Conservation (phyloP, 23 tunicate species). For the Ascidia mentula region DNA sequence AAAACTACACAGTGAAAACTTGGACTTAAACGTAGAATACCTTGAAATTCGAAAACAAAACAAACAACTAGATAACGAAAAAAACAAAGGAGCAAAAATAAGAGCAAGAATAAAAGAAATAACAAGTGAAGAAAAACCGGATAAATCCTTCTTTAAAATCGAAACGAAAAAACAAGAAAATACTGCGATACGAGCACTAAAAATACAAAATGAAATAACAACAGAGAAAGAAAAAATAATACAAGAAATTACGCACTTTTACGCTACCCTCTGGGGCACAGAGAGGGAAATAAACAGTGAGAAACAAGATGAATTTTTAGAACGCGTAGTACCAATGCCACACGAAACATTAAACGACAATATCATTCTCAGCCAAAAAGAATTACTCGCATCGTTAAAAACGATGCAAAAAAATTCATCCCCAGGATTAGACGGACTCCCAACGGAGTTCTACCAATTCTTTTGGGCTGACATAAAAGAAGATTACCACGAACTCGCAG, state of each 20-base stretch:
- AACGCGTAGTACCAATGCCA: neutral
- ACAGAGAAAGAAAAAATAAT: neutral
- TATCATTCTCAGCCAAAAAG: neutral
- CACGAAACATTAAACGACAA: neutral
- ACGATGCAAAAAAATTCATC: neutral
- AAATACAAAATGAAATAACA: neutral
- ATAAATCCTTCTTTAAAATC: neutral
- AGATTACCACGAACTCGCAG: no score
- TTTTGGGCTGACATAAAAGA: no score
- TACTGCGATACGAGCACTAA: neutral
- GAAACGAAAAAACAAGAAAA: no score
- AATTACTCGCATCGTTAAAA: neutral
- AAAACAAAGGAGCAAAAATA: neutral
- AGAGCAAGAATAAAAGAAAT: conserved; percentile 1
- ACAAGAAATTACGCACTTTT: neutral
- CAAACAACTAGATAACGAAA: neutral
- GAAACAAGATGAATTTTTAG: neutral
- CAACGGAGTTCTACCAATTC: neutral
- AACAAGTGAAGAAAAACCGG: neutral
- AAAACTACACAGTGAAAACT: neutral
- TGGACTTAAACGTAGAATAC: neutral
- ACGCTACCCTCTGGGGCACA: neutral
- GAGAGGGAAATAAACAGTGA: neutral
- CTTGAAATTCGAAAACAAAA: neutral
- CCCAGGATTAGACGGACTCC: neutral